A percentile compares a stretch with the other conserved stretches of the same genome.
Conservation (phyloP, 2,888 invertebrate genomes). For the Eilema sororculum region DNA sequence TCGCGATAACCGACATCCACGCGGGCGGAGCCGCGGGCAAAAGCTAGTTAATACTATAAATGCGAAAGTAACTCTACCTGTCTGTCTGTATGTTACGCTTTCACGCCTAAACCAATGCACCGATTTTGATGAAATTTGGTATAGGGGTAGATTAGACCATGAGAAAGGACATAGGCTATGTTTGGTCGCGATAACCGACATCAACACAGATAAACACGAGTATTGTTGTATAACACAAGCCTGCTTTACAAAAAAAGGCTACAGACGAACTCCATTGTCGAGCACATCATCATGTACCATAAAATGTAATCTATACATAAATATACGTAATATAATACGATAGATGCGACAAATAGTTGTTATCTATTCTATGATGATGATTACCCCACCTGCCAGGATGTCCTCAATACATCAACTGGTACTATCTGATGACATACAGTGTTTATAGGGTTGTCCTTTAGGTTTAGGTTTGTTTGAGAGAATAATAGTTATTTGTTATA, state of each 20-base stretch:
- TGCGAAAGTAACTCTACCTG: no score
- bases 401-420: constrained; percentile 57
- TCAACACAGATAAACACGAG: neutral
- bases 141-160: no score
- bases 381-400: constrained; percentile 67
- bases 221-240: constrained; percentile 35
- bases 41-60: no score
- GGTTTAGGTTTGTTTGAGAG: no score
- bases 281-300: constrained; percentile 38
- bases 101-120: no score
- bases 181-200: no score
- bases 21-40: no score
- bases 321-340: constrained; percentile 33
- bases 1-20: no score
- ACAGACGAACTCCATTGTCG: constrained; percentile 18
- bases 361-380: constrained; percentile 56
- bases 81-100: no score
- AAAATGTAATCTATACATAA: constrained; percentile 27
- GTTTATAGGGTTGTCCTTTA: constrained; percentile 40
- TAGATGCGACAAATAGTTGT: constrained; percentile 44
- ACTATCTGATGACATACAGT: constrained; percentile 54
- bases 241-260: constrained; percentile 23
- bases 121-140: no score
- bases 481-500: no score
- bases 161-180: no score